Evolutionary conservation across 2,797 vertebrate species (phyloP).

Genomic region (Scolopax rusticola): DNA sequence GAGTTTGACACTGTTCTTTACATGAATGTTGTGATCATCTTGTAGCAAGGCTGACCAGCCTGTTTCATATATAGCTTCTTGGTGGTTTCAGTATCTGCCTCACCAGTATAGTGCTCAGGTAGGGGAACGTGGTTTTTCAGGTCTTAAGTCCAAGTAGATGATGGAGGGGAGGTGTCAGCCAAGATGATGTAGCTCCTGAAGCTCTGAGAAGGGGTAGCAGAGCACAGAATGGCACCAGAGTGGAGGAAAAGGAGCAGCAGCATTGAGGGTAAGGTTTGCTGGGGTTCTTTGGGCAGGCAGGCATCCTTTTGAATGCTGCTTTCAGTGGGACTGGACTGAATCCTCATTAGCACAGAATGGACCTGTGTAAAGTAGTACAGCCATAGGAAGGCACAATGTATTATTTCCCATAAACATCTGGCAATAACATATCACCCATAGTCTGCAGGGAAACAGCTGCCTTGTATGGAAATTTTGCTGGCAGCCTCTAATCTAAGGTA

Average conservation of each 20-base stretch:
- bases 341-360: neutral
- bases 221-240: neutral
- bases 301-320: fast-evolving
- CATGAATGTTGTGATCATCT: neutral
- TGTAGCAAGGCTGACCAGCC: neutral
- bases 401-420: neutral
- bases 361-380: fast-evolving
- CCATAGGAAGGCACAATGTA: neutral
- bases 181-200: fast-evolving
- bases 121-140: fast-evolving
- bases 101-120: too few species aligned
- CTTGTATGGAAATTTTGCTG: neutral
- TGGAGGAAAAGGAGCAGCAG: neutral
- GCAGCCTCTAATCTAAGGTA: neutral
- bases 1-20: neutral
- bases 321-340: neutral
- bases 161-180: neutral
- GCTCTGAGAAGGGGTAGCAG: neutral
- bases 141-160: neutral
- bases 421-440: neutral
- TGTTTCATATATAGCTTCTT: neutral
- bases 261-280: fast-evolving
- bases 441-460: neutral
- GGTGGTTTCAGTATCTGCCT: neutral
- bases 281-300: neutral